Conservation (phyloP, 2,888 invertebrate genomes). For the Phrixothrix hirtus region DNA sequence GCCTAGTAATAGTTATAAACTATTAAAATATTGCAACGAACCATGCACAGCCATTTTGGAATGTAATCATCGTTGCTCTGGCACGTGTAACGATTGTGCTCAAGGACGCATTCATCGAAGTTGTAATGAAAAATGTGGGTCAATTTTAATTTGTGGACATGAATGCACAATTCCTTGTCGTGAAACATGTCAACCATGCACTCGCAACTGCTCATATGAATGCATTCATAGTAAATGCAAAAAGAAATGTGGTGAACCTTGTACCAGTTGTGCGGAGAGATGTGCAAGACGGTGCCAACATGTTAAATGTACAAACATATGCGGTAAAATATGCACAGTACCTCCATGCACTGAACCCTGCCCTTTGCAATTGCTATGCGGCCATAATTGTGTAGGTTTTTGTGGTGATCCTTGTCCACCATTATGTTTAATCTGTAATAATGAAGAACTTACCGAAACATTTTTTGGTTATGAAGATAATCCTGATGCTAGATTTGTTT, state of each 20-base stretch:
- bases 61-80: conserved; percentile 61
- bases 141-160: conserved; percentile 66
- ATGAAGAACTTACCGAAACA: conserved; percentile 55
- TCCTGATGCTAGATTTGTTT: conserved; percentile 60
- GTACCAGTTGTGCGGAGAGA: conserved; percentile 49
- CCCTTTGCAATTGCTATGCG: conserved; percentile 55
- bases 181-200: conserved; percentile 63
- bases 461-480: conserved; percentile 60
- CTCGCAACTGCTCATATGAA: conserved; percentile 55
- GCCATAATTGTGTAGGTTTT: conserved; percentile 68
- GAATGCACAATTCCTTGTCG: conserved; percentile 62
- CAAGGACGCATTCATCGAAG: conserved; percentile 65
- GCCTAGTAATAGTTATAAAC: conserved; percentile 26
- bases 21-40: conserved; percentile 54
- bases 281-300: conserved; percentile 57
- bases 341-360: conserved; percentile 58
- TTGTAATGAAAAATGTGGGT: conserved; percentile 62
- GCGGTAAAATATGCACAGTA: conserved; percentile 57
- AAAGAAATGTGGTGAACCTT: conserved; percentile 54
- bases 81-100: conserved; percentile 61
- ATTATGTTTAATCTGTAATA: conserved; percentile 63
- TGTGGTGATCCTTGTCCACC: conserved; percentile 73
- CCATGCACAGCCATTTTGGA: conserved; percentile 55
- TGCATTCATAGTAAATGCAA: conserved; percentile 62
- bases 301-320: conserved; percentile 56